A percentile compares a stretch with the other conserved stretches of the same genome.
Conservation (phyloP, 2,888 invertebrate genomes). For the Sphaerophoria taeniata region DNA sequence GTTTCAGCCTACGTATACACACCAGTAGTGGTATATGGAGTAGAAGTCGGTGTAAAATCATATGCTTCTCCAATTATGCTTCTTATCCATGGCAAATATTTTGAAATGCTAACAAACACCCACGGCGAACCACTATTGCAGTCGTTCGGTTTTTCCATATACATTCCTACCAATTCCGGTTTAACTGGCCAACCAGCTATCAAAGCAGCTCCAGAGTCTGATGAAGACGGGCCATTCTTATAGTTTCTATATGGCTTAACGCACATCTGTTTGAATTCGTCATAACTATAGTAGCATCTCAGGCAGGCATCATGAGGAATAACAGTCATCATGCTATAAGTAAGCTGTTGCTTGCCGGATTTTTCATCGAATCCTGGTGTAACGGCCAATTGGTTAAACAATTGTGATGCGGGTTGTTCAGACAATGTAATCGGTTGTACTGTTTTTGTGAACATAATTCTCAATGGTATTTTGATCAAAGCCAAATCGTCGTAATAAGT, state of each 20-base stretch:
- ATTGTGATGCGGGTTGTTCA: background rate
- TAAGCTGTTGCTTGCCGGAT: constrained; percentile 6
- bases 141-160: background rate
- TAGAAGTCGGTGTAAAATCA: background rate
- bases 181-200: constrained; percentile 55
- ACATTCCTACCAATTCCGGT: constrained; percentile 56
- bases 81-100: constrained; percentile 54
- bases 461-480: constrained; percentile 44
- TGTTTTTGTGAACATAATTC: constrained; percentile 16
- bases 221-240: constrained; percentile 20
- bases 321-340: constrained; percentile 45
- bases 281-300: constrained; percentile 6
- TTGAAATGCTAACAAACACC: constrained; percentile 34
- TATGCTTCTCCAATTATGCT: background rate
- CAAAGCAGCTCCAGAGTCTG: constrained; percentile 54
- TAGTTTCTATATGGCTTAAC: constrained; percentile 13
- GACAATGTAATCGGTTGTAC: constrained; percentile 26
- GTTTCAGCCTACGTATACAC: too few relatives aligned
- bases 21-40: too few relatives aligned
- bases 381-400: constrained; percentile 35
- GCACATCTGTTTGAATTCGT: constrained; percentile 62
- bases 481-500: constrained; percentile 66
- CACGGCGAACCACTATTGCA: constrained; percentile 14
- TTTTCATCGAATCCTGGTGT: constrained; percentile 54
- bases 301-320: constrained; percentile 39